Base-by-base conservation (phyloP, 2,113 vertebrate genomes). In the Ciconia maguari region DNA sequence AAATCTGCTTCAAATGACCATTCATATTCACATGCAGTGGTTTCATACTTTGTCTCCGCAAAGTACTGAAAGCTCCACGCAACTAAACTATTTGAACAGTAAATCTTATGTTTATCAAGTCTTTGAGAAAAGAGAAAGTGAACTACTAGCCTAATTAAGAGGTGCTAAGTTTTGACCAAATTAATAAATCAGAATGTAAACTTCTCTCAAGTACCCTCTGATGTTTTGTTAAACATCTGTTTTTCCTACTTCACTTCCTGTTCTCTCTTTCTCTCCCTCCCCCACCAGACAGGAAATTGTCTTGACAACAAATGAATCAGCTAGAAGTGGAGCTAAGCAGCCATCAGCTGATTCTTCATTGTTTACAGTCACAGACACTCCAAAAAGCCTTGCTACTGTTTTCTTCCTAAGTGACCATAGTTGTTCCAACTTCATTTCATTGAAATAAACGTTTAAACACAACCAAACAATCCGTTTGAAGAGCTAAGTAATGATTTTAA, bases 261-360 rank as follows among this genome's bases (percentile, higher is more conserved):
- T 78, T 97, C 44, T 66, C 91, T 90, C 77, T 94, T 93, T 95
- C 97, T 98, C 85, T 96, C 98, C 97, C 96, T 98, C 98, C 98
- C 97, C 98, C 97, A 96, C 14, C 69, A 93, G 90, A 97, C 98
- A 98, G 98, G 98, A 98, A 98, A 98, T 74, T 81, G 94, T 94
- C 96, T 92, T 97, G 97, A 98, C 98, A 98, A 98, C 97, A 98
- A 98, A 98, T 98, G 97, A 98, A 98, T 98, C 98, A 98, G 98
- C 98, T 98, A 97, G 95, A 98, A 98, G 97, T 96, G 88, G 96
- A 97, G 83, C 94, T 89, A 94, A 97, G 86, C 84, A 97, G 96
- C 93, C 75, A 97, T 97, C 96, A 98, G 97, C 97, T 97, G 96
- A 98, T 98, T 95, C 88, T 89, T 96, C 92, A 94, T 49, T 96